Evolutionary conservation across 1,140 invertebrate genomes (phyloP).

Genomic region (Drosophila subobscura): DNA sequence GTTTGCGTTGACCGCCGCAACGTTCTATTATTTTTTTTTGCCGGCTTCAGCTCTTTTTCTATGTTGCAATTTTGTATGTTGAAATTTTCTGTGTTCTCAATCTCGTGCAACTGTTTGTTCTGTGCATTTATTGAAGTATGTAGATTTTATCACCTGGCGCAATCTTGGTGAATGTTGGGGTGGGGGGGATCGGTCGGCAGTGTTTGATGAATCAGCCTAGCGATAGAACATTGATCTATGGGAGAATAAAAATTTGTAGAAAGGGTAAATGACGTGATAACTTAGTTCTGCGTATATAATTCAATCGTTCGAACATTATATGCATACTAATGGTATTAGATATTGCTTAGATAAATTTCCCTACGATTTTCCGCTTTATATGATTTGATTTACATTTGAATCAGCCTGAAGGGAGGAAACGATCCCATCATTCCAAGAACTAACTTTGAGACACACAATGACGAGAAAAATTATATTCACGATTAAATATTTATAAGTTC

Average conservation of each 20-base stretch:
- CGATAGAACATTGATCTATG: not conserved
- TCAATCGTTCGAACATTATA: too few species aligned
- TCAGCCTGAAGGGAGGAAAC: too few species aligned
- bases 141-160: conserved; percentile 15
- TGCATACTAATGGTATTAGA: too few species aligned
- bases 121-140: conserved; percentile 16
- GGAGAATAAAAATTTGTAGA: not conserved
- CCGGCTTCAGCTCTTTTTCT: conserved; percentile 19
- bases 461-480: too few species aligned
- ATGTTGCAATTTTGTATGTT: conserved; percentile 17
- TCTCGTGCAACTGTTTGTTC: conserved; percentile 26
- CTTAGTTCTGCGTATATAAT: too few species aligned
- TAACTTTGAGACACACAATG: too few species aligned
- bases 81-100: conserved; percentile 14
- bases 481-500: too few species aligned
- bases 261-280: too few species aligned
- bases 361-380: too few species aligned
- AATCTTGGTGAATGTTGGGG: not conserved
- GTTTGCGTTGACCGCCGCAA: conserved; percentile 36
- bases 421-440: too few species aligned
- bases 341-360: too few species aligned
- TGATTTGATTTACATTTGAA: too few species aligned
- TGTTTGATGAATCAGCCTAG: conserved; percentile 1
- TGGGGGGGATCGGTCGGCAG: conserved; percentile 8
- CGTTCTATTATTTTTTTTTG: conserved; percentile 36